These are phyloP conservation scores for Sepiola atlantica DNA, from an alignment of 2,888 invertebrate species.

Conservation along the genomic window DNA sequence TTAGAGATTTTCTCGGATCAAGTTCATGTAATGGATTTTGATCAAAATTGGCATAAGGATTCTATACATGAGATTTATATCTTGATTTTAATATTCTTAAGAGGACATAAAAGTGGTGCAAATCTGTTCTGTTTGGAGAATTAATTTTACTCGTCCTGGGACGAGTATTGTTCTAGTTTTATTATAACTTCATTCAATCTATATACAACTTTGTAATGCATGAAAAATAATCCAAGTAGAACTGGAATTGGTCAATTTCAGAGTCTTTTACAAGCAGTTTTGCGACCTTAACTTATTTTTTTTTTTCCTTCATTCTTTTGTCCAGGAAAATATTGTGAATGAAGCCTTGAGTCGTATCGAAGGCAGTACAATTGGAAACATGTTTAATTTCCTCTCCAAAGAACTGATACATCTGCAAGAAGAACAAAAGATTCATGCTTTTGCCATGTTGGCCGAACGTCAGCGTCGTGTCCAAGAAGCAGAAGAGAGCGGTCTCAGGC, in stretches of 20 bases:
- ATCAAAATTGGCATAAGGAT: too few species aligned
- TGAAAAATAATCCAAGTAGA: too few species aligned
- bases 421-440: slow-evolving; percentile 86
- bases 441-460: slow-evolving; percentile 85
- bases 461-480: slow-evolving; percentile 86
- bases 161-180: too few species aligned
- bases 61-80: too few species aligned
- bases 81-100: too few species aligned
- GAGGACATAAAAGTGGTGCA: too few species aligned
- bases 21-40: too few species aligned
- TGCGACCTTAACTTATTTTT: not conserved
- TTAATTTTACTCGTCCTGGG: too few species aligned
- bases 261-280: not conserved
- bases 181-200: too few species aligned
- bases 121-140: too few species aligned
- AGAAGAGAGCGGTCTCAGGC: slow-evolving; percentile 85
- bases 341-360: slow-evolving; percentile 83
- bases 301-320: not conserved
- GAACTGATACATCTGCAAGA: slow-evolving; percentile 85
- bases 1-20: too few species aligned
- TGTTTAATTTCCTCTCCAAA: slow-evolving; percentile 85
- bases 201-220: too few species aligned
- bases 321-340: slow-evolving; percentile 75
- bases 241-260: not conserved
- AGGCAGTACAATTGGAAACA: slow-evolving; percentile 83